A percentile compares a stretch with the other conserved stretches of the same genome.
phyloP scores from a whole-genome alignment of 1,140 invertebrate species.

The Dendroctonus ponderosae region DNA sequence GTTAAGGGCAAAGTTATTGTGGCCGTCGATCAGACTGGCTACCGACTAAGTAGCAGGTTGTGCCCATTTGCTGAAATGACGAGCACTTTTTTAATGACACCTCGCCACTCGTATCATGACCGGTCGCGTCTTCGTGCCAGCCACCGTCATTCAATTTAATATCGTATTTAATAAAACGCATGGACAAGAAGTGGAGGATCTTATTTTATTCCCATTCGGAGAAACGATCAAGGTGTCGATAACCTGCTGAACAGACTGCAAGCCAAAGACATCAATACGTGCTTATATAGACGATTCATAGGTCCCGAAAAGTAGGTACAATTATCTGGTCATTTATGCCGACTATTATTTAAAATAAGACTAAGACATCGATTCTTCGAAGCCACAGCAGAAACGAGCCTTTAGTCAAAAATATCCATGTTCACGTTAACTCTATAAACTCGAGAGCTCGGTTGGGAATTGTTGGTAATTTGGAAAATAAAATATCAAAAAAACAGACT shows the following conservation, averaged over 20 bases:
- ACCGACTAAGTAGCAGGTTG: conserved; percentile 51
- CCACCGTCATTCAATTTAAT: conserved; percentile 49
- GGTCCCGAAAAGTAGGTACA: too few relatives aligned
- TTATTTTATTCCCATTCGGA: conserved; percentile 1
- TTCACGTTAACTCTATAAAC: too few relatives aligned
- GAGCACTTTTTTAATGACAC: conserved; percentile 50
- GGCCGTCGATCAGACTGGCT: conserved; percentile 47
- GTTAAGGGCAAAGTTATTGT: conserved; percentile 40
- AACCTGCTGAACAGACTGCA: neutral
- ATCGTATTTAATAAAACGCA: conserved; percentile 40
- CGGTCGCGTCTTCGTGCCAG: conserved; percentile 40
- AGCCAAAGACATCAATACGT: too few relatives aligned
- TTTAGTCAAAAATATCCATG: too few relatives aligned
- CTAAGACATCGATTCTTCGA: too few relatives aligned
- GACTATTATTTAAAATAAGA: too few relatives aligned
- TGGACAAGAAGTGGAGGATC: conserved; percentile 1
- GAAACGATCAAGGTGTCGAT: neutral
- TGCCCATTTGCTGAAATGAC: conserved; percentile 50
- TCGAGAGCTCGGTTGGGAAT: too few relatives aligned
- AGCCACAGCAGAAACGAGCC: too few relatives aligned
- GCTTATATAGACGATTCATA: too few relatives aligned
- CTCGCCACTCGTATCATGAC: conserved; percentile 46
- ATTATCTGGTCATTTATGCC: too few relatives aligned
- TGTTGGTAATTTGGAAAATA: too few relatives aligned
- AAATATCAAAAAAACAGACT: too few relatives aligned